Evolutionary conservation across 37 sponge, comb jelly and placozoan species (phyloP), one percentile per base, ranked within the genome.

Genomic region (Crambe crambe): DNA sequence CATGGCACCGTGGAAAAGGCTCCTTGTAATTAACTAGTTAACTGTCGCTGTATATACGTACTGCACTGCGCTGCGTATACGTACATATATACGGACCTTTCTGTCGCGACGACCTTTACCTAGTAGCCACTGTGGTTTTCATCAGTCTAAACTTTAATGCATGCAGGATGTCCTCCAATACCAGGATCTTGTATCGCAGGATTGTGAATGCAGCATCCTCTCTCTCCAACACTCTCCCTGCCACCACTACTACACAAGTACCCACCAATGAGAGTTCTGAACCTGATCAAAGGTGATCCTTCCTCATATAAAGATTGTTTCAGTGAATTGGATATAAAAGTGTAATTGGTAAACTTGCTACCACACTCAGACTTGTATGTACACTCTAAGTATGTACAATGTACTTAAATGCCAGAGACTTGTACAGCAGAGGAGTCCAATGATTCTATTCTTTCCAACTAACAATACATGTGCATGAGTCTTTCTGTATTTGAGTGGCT

Each of bases 121-220:
- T 51, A 51, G 9, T 51, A 51, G 54, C 15, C 54, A 9, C 9
- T 9, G 54, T 51, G 54, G 54, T 18, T 51, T 18, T 9, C 9
- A 51, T 15, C 9, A 9, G 15, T 51, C 15, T 18, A 51, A 15
- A 51, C 9, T 51, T 51, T 51, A 9, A 51, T 15, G 9, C 9
- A 51, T 67, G 31, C 34, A 67, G 1, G 5, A 70, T 70, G 71
- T 70, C 71, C 2, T 70, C 42, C n/a, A 42, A 42, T 35, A 41
- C 42, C 22, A 70, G 71, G 71, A 70, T 70, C 42, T 42, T 70
- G 23, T 70, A 70, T 35, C 71, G 71, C 42, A 70, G 39, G n/a
- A 15, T 70, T 26, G 23, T 60, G 61, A 25, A 37, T 20, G 42
- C 71, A 20, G 15, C 71, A 6, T 25, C 61, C 5, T 3, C 61